Base-by-base conservation (phyloP, 2,113 vertebrate genomes). In the Desmodus rotundus region DNA sequence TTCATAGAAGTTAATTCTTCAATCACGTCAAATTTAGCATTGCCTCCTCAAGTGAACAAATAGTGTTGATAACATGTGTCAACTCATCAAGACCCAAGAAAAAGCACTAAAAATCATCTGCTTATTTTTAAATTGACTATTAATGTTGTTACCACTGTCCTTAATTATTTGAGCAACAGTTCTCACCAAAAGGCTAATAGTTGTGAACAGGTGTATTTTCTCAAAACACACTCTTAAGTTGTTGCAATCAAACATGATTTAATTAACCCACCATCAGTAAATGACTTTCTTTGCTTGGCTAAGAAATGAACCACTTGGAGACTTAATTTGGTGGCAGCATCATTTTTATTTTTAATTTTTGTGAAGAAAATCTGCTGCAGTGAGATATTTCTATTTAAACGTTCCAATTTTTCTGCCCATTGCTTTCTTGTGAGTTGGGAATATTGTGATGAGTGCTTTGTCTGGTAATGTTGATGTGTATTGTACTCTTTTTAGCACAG, bases 151-250 rank as follows among this genome's bases (percentile, higher is more conserved):
- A 38, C 22, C 26, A 70, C 10, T 50, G 24, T 65, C 8, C n/a
- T 90, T 45, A 83, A 77, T 22, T 67, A n/a, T 87, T 94, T 61
- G 45, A 92, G 8, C 47, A 89, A 87, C 56, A 83, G 28, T 89
- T 95, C n/a, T 89, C 22, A 82, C 63, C 70, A 38, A 86, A 95
- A 87, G 47, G 36, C 61, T 54, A 80, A 89, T 73, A 68, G 61
- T 61, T 96, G 92, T 67, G 90, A 95, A 78, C 26, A 84, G 68
- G 26, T 83, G 94, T 94, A 67, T 89, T 67, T 96, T 92, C 63
- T 92, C 70, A 78, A 36, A 70, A 89, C 50, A 80, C 11, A 87
- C 90, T 94, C 93, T 87, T 67, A 87, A 94, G 41, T 65, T 78
- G 2, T 54, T 93, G 7, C 31, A 90, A 78, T 73, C 54, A 95